Evolutionary conservation across 2,113 vertebrate genomes (phyloP).

Genomic region (Holacanthus passer): DNA sequence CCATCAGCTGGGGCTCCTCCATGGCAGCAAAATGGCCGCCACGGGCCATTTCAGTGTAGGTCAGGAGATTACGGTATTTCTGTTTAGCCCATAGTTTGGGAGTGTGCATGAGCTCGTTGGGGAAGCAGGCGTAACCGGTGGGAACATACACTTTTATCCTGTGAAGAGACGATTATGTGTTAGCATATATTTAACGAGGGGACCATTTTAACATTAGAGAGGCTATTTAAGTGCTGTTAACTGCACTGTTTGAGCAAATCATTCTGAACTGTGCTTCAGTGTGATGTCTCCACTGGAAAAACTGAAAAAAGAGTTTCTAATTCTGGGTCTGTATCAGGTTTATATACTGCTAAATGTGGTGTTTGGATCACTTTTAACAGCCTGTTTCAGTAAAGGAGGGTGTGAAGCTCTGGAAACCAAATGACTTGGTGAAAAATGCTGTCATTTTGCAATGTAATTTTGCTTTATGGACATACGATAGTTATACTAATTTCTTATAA

Average conservation of each 20-base stretch:
- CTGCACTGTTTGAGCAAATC: not conserved
- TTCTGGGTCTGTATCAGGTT: not conserved
- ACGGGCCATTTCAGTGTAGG: conserved; percentile 81
- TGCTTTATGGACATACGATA: no score
- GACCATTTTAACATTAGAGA: not conserved
- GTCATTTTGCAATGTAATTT: no score
- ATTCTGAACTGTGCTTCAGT: not conserved
- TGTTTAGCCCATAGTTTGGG: conserved; percentile 84
- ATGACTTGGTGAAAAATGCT: no score
- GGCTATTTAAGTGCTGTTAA: not conserved
- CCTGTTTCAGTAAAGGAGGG: not conserved
- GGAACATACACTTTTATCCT: conserved; percentile 85
- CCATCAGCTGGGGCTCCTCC: conserved; percentile 89
- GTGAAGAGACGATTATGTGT: conserved; percentile 5
- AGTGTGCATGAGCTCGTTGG: conserved; percentile 84
- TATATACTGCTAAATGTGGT: not conserved
- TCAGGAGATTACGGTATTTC: conserved; percentile 83
- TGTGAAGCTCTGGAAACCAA: not conserved
- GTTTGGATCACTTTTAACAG: no score
- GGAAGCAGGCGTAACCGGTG: conserved; percentile 87
- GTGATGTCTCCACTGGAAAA: not conserved
- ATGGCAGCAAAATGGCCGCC: conserved; percentile 93
- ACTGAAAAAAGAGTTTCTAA: not conserved
- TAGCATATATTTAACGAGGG: not conserved
- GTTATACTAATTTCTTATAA: no score